Base-by-base conservation (phyloP, 92 coral and sea anemone species). In the Porites cylindrica region DNA sequence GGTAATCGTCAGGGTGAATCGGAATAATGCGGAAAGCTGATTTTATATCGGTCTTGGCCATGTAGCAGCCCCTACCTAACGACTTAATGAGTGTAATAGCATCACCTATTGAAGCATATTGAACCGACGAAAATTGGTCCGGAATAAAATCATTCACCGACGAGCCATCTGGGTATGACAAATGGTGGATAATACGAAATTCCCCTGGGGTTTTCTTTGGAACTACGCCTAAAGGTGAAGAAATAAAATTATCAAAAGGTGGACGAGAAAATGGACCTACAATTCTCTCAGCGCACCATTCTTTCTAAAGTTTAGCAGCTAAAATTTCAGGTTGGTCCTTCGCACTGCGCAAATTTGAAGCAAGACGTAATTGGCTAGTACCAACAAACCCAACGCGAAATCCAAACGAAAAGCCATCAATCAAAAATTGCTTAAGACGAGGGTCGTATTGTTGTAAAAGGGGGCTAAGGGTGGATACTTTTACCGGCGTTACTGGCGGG, bases 171-270 rank as follows among this genome's bases (percentile, higher is more conserved):
- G 89, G 89, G 75, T 26, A 92, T 47, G 93, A 85, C 85, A 92
- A 71, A 77, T 92, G 90, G 69, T 92, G 95, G 66, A 92, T 92
- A 18, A 92, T 61, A 58, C 91, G 88, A 76, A 79, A 92, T 89
- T 81, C 80, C 9, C 95, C 92, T 14, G 93, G 93, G 85, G 59
- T 70, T 90, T 93, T 71, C 91, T 90, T 29, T 29, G 32, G 32
- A 29, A 29, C 32, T 29, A 29, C 32, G 32, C 32, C 32, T 7
- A 92, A 38, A 32, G 96, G 94, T 21, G 94, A 93, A 50, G 87
- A 82, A 5, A 88, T 80, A 77, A 90, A 93, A 73, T 72, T 59
- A 8, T 24, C 59, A 75, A 93, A 93, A 29, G 96, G 96, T 59
- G 96, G 92, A 14, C 58, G 18, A 14, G 54, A 56, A 76, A 87